Conservation (phyloP, 1,140 invertebrate species). For the Micrasema longulum region DNA sequence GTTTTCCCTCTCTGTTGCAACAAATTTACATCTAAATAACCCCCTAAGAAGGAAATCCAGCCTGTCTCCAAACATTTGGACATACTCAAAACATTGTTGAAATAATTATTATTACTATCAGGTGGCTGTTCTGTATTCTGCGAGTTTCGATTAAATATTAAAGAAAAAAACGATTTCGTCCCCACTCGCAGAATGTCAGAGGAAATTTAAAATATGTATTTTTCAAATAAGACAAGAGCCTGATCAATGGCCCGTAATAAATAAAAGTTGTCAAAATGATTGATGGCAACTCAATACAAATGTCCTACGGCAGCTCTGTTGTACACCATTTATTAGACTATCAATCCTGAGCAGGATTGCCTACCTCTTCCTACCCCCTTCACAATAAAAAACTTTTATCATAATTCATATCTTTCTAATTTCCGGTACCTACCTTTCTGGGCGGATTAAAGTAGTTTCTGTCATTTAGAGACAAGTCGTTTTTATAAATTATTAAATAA, state of each 20-base stretch:
- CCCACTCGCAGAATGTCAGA: background rate
- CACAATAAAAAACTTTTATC: background rate
- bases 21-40: no score
- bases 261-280: conserved; percentile 43
- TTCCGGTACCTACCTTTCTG: background rate
- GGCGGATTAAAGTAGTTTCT: no score
- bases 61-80: no score
- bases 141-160: no score
- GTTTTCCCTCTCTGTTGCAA: no score
- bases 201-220: conserved; percentile 28
- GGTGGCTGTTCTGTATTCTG: no score
- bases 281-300: conserved; percentile 34
- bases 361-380: background rate
- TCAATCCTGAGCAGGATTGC: background rate
- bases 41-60: no score
- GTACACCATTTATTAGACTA: conserved; percentile 10
- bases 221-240: conserved; percentile 36
- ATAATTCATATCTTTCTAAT: background rate
- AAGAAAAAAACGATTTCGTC: no score
- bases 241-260: conserved; percentile 35
- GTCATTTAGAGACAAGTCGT: no score
- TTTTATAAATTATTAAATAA: no score
- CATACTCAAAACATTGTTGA: no score
- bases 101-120: no score
- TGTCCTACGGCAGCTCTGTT: conserved; percentile 3